phyloP scores from a whole-genome alignment of 2,113 vertebrate genomes.

The Clinocottus analis region DNA sequence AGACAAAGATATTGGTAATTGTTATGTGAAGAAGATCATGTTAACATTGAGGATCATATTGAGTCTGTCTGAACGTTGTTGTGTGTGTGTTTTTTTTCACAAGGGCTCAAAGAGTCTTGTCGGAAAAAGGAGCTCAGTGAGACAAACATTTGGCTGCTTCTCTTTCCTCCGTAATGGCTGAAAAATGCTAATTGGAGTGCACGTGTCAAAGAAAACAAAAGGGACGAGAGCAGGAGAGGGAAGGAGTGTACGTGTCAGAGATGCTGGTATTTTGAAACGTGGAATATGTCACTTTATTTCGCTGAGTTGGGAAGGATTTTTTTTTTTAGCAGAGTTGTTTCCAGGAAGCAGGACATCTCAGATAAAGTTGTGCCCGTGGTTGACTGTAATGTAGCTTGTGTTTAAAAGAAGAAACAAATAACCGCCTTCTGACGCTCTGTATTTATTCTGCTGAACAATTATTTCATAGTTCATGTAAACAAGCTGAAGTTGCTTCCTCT shows the following conservation, averaged over 20 bases:
- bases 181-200: slow-evolving; percentile 84
- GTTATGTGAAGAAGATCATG: slow-evolving; percentile 60
- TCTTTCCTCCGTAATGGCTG: slow-evolving; percentile 77
- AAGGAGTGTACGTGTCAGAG: slow-evolving; percentile 60
- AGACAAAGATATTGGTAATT: slow-evolving; percentile 55
- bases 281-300: slow-evolving; percentile 77
- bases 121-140: slow-evolving; percentile 57
- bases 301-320: slow-evolving; percentile 26
- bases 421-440: not conserved
- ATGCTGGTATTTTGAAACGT: slow-evolving; percentile 73
- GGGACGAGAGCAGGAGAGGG: slow-evolving; percentile 63
- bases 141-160: slow-evolving; percentile 77
- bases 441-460: slow-evolving; percentile 25
- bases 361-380: slow-evolving; percentile 37
- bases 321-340: slow-evolving; percentile 41
- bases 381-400: not conserved
- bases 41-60: slow-evolving; percentile 62
- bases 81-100: slow-evolving; percentile 16
- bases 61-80: slow-evolving; percentile 34
- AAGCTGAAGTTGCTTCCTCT: slow-evolving; percentile 23
- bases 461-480: slow-evolving; percentile 44
- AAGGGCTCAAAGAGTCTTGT: slow-evolving; percentile 56
- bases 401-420: not conserved
- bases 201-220: slow-evolving; percentile 82
- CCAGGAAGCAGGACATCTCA: slow-evolving; percentile 42